Evolutionary conservation across 1,140 invertebrate species (phyloP).

Genomic region (Drosophila mauritiana): DNA sequence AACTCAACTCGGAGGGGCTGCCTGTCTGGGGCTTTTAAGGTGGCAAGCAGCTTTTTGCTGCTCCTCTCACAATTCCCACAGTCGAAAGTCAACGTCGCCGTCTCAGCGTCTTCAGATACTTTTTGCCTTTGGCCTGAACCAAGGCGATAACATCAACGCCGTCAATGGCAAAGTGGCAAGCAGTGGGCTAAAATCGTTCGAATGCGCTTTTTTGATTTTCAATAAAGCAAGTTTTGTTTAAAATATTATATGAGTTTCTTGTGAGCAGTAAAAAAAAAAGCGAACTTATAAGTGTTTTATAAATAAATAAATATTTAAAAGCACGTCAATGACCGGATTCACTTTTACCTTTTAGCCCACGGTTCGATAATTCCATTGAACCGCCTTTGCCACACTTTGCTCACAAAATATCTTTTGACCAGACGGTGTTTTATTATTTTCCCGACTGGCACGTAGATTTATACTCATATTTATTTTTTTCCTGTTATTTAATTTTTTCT

Average conservation of each 20-base stretch:
- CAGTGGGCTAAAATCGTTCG: constrained; percentile 32
- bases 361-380: constrained; percentile 26
- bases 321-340: not conserved
- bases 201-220: not conserved
- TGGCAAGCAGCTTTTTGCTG: constrained; percentile 52
- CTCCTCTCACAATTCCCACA: constrained; percentile 66
- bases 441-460: constrained; percentile 77
- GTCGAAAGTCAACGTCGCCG: constrained; percentile 60
- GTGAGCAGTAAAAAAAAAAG: too few species aligned
- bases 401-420: constrained; percentile 39
- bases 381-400: constrained; percentile 53
- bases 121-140: constrained; percentile 45
- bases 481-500: constrained; percentile 43
- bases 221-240: too few species aligned
- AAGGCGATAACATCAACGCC: constrained; percentile 77
- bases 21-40: constrained; percentile 62
- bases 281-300: too few species aligned
- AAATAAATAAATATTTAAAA: too few species aligned
- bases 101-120: constrained; percentile 21
- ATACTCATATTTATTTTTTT: constrained; percentile 75
- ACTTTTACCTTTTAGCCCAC: constrained; percentile 22
- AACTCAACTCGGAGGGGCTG: constrained; percentile 59
- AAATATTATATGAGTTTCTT: too few species aligned
- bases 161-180: constrained; percentile 60
- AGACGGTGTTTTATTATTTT: constrained; percentile 77